phyloP scores from a whole-genome alignment of 1,140 invertebrate genomes.

The Diorhabda elongata region DNA sequence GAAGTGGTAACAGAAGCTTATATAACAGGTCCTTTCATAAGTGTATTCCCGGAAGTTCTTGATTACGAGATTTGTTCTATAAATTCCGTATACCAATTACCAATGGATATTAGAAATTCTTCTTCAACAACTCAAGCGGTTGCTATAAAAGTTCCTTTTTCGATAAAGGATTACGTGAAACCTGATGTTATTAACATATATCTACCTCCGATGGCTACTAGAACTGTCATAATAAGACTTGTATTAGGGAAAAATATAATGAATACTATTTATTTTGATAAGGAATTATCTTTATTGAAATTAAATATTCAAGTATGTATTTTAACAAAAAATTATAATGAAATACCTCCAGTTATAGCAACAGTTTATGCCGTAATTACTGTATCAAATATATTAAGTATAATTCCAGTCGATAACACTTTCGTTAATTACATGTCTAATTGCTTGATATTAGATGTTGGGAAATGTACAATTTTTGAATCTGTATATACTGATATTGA shows the following conservation, averaged over 20 bases:
- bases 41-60: slow-evolving; percentile 24
- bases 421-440: slow-evolving; percentile 16
- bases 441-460: slow-evolving; percentile 30
- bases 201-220: slow-evolving; percentile 20
- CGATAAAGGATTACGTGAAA: slow-evolving; percentile 28
- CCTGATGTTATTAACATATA: slow-evolving; percentile 22
- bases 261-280: neutral
- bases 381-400: slow-evolving; percentile 24
- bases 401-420: slow-evolving; percentile 11
- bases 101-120: slow-evolving; percentile 30
- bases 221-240: slow-evolving; percentile 30
- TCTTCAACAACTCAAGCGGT: slow-evolving; percentile 27
- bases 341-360: slow-evolving; percentile 29
- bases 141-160: slow-evolving; percentile 28
- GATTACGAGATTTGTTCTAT: slow-evolving; percentile 35
- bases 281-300: slow-evolving; percentile 22
- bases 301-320: slow-evolving; percentile 30
- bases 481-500: slow-evolving; percentile 28
- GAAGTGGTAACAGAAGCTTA: slow-evolving; percentile 30
- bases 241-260: slow-evolving; percentile 24
- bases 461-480: slow-evolving; percentile 33
- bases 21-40: slow-evolving; percentile 32
- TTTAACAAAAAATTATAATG: slow-evolving; percentile 24
- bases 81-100: slow-evolving; percentile 35
- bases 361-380: slow-evolving; percentile 32